phyloP scores from a whole-genome alignment of 2,888 invertebrate species.

The Entomobrya proxima region DNA sequence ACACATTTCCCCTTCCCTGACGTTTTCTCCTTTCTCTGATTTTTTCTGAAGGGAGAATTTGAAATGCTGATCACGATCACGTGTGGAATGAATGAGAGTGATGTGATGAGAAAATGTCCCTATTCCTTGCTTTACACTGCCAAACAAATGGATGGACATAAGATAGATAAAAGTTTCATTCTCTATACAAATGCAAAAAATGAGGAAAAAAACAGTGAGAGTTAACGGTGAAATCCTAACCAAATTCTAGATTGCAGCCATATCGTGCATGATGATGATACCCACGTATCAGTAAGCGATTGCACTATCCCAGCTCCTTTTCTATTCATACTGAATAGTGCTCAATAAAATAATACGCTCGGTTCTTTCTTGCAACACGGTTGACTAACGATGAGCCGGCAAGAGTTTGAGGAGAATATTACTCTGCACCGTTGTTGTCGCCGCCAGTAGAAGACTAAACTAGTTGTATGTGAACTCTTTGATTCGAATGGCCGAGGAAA shows the following conservation, averaged over 20 bases:
- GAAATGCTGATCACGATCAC: conserved; percentile 59
- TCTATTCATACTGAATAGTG: conserved; percentile 2
- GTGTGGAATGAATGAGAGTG: conserved; percentile 57
- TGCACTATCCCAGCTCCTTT: background rate
- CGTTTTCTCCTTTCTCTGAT: background rate
- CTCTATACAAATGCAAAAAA: background rate
- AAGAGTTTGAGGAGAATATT: conserved; percentile 19
- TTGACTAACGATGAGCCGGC: background rate
- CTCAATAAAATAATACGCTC: conserved; percentile 31
- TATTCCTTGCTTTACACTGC: conserved; percentile 19
- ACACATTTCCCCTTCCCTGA: background rate
- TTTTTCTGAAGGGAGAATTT: conserved; percentile 25
- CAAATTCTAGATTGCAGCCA: background rate
- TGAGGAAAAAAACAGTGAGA: background rate
- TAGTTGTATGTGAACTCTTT: background rate
- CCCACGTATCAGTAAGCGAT: background rate
- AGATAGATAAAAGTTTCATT: conserved; percentile 43
- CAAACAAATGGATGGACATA: conserved; percentile 50
- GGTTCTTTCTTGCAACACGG: background rate
- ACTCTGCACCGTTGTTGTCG: conserved; percentile 5
- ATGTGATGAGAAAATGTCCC: conserved; percentile 44
- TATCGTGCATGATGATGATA: conserved; percentile 10
- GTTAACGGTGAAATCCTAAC: background rate
- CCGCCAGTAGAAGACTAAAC: background rate
- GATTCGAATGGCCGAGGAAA: background rate